A percentile compares a stretch with the other conserved stretches of the same genome.
These are phyloP conservation scores for Mesorhabditis spiculigera DNA, from an alignment of 2,888 invertebrate genomes.

Conservation along the genomic window DNA sequence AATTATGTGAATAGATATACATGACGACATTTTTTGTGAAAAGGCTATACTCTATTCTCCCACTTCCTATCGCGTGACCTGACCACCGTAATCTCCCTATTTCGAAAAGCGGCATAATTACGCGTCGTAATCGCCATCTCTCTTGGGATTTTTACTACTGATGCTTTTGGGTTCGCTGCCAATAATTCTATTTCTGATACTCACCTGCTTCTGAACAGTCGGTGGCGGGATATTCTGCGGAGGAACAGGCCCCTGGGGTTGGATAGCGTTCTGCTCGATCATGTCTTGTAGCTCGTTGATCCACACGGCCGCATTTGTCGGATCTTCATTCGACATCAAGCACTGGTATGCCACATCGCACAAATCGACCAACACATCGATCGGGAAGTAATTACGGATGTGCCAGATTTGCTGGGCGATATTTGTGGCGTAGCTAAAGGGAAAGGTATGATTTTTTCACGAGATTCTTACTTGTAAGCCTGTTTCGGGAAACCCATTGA, in stretches of 20 bases:
- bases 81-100: too few species aligned
- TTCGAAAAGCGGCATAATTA: too few species aligned
- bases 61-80: too few species aligned
- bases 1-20: too few species aligned
- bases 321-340: conserved; percentile 5
- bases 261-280: not conserved
- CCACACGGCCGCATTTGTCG: conserved; percentile 17
- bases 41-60: too few species aligned
- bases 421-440: conserved; percentile 26
- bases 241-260: not conserved
- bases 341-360: conserved; percentile 39
- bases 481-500: conserved; percentile 23
- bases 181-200: too few species aligned
- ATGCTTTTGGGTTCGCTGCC: too few species aligned
- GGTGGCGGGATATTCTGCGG: not conserved
- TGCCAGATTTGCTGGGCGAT: conserved; percentile 28
- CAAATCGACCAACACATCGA: conserved; percentile 22
- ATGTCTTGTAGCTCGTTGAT: conserved; percentile 18
- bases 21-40: too few species aligned
- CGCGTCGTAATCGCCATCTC: too few species aligned
- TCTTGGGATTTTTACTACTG: too few species aligned
- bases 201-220: not conserved
- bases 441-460: not conserved
- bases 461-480: conserved; percentile 21
- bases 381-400: conserved; percentile 12